A percentile compares a stretch with the other conserved stretches of the same genome.
Evolutionary conservation across 2,113 vertebrate species (phyloP).

Genomic region (Pelecanus crispus): DNA sequence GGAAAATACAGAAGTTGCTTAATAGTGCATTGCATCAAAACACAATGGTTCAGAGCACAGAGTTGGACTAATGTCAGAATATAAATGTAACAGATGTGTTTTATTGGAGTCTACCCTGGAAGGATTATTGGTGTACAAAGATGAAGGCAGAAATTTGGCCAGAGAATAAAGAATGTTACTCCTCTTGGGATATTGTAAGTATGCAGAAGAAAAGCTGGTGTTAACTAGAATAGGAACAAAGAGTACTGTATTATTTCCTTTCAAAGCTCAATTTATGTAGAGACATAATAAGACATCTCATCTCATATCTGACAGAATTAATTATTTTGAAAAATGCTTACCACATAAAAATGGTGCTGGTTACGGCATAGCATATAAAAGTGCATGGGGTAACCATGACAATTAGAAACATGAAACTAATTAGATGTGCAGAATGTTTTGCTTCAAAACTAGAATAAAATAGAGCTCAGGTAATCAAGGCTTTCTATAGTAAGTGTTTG

Average conservation of each 20-base stretch:
- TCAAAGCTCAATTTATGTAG: neutral
- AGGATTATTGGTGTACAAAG: neutral
- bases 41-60: neutral
- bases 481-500: neutral
- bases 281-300: neutral
- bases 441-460: neutral
- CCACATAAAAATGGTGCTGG: neutral
- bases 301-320: neutral
- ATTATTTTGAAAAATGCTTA: conserved; percentile 3
- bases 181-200: neutral
- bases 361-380: neutral
- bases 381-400: neutral
- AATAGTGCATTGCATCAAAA: neutral
- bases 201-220: neutral
- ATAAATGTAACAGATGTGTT: conserved; percentile 4
- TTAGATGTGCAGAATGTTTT: neutral
- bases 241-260: neutral
- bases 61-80: neutral
- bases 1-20: neutral
- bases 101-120: neutral
- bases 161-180: neutral
- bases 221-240: neutral
- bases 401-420: neutral
- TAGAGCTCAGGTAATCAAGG: neutral
- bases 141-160: neutral